Evolutionary conservation across 2,888 invertebrate species (phyloP), one percentile per base, ranked within the genome.

Genomic region (Andrena chrysosceles): DNA sequence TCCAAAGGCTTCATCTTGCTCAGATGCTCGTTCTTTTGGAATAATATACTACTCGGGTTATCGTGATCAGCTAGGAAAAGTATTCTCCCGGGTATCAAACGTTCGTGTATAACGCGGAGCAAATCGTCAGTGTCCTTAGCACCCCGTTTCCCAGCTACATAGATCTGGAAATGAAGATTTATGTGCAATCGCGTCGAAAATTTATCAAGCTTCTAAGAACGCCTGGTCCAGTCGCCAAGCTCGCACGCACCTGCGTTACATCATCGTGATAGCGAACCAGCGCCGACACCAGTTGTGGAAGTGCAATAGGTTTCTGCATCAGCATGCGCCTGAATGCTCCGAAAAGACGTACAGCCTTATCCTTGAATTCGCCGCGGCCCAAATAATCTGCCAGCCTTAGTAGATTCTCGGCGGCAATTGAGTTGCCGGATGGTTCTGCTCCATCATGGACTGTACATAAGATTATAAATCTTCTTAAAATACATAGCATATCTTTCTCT

Each of bases 371-470:
- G 0, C 94, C 89, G 49, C 96, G 95, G 91, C 96, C 96, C 52
- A 96, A 95, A 91, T 97, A 96, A 0, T 96, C 95, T 0, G 97
- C 95, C 31, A 99, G 94, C 6, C 97, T 95, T 42, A 97, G 95
- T 20, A 98, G 94, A 94, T 99, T 99, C 90, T 96, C 95, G 26
- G 97, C 97, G 0, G 98, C 95, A 0, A 99, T 97, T 62, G 98
- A 98, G 93, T 99, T 99, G 48, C 98, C 97, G 54, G 97, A 97
- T 0, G 99, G 99, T 92, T 99, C 99, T 0, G 99, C 99, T 16
- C 98, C 98, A 93, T 99, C 99, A 94, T 98, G 97, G 93, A 98
- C 99, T 98, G 93, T 56, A 85, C 86, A 83, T 23, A 33, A 69
- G 16, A 56, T 59, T 59, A 77, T 70, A 79, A 67, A 76, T 73